Conservation (phyloP, 53 echinoderm and acorn worm genomes). For the Patiria pectinifera region DNA sequence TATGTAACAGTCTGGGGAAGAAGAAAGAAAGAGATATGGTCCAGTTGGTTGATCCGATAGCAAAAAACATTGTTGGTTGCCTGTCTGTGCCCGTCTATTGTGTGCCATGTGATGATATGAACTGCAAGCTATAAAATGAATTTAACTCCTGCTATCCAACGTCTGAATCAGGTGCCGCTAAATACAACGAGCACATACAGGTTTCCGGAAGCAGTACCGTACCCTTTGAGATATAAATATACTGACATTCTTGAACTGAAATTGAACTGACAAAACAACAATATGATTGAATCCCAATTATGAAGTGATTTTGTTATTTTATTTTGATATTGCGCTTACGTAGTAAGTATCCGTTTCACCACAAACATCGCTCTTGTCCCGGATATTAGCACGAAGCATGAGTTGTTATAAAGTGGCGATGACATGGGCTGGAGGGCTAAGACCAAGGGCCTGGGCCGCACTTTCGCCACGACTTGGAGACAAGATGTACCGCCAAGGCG, state of each 20-base stretch:
- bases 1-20: conserved; percentile 80
- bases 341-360: conserved; percentile 51
- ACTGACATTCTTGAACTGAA: not conserved
- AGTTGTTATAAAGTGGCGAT: conserved; percentile 40
- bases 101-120: conserved; percentile 27
- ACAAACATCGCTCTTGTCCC: conserved; percentile 58
- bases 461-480: conserved; percentile 16
- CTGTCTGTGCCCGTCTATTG: not conserved
- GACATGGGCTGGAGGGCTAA: conserved; percentile 3
- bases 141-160: not conserved
- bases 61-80: conserved; percentile 6
- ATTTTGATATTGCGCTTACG: conserved; percentile 40
- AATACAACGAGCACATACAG: not conserved
- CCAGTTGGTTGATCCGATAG: not conserved
- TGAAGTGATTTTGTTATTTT: not conserved
- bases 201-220: not conserved
- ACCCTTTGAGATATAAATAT: not conserved
- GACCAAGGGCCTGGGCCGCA: not conserved
- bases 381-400: conserved; percentile 55
- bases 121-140: not conserved
- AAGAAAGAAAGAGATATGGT: conserved; percentile 49
- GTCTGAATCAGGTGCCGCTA: conserved; percentile 3
- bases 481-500: conserved; percentile 15
- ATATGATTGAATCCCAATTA: not conserved
- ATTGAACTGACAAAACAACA: not conserved